phyloP scores from a whole-genome alignment of 2,888 invertebrate species.

The Tachina grossa region DNA sequence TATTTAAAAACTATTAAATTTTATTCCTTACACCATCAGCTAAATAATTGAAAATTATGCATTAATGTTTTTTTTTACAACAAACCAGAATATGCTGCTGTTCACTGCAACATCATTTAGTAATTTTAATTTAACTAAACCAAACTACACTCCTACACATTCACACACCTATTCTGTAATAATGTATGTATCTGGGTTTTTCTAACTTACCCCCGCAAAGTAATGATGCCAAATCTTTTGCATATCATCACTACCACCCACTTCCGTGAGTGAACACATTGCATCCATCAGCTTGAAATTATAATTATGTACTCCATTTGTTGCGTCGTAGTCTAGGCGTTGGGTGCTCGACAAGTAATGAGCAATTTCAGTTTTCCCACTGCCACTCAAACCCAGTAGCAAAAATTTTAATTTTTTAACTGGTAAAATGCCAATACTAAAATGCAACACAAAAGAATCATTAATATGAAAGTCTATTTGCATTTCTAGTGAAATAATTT shows the following conservation, averaged over 20 bases:
- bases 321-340: constrained; percentile 76
- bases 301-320: constrained; percentile 80
- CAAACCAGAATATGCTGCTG: too few species aligned
- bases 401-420: constrained; percentile 75
- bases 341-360: constrained; percentile 73
- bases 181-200: not conserved
- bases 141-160: not conserved
- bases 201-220: constrained; percentile 74
- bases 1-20: too few species aligned
- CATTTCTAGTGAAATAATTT: constrained; percentile 34
- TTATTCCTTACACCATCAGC: too few species aligned
- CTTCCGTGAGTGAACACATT: constrained; percentile 77
- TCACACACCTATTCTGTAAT: not conserved
- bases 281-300: constrained; percentile 56
- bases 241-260: constrained; percentile 80
- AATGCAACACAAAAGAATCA: constrained; percentile 35
- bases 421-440: constrained; percentile 70
- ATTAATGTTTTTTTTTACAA: too few species aligned
- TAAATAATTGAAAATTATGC: too few species aligned
- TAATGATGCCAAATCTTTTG: constrained; percentile 81
- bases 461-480: constrained; percentile 23
- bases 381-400: constrained; percentile 77
- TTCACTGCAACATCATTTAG: not conserved
- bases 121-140: not conserved
- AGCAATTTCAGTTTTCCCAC: constrained; percentile 81